Evolutionary conservation across 2,113 vertebrate species (phyloP).

Genomic region (Prionailurus bengalensis): DNA sequence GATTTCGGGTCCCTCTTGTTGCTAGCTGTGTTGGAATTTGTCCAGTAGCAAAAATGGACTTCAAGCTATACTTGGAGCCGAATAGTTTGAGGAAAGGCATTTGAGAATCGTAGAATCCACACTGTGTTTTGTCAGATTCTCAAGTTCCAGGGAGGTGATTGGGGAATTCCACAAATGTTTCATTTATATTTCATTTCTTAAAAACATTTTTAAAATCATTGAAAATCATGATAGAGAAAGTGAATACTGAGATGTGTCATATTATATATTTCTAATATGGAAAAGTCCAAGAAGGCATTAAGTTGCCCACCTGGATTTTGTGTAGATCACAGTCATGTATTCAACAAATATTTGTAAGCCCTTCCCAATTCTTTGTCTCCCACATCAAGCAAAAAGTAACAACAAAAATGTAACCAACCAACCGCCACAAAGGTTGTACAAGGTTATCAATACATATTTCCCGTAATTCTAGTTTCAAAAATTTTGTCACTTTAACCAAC

Average conservation of each 20-base stretch:
- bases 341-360: constrained; percentile 30
- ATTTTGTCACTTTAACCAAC: neutral
- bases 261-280: neutral
- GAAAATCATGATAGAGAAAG: neutral
- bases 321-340: neutral
- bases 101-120: neutral
- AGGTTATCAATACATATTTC: neutral
- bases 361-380: neutral
- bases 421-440: neutral
- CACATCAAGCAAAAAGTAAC: neutral
- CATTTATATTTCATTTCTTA: neutral
- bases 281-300: neutral
- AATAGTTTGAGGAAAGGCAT: neutral
- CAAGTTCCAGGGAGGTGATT: neutral
- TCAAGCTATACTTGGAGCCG: neutral
- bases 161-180: neutral
- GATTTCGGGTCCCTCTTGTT: constrained; percentile 5
- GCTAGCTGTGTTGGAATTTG: constrained; percentile 17
- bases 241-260: neutral
- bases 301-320: neutral
- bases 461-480: neutral
- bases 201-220: neutral
- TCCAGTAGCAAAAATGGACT: neutral
- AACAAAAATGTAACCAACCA: neutral
- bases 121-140: neutral